These are phyloP conservation scores for Ptychodera flava DNA, from an alignment of 35 echinoderm and acorn worm species.

Conservation along the genomic window DNA sequence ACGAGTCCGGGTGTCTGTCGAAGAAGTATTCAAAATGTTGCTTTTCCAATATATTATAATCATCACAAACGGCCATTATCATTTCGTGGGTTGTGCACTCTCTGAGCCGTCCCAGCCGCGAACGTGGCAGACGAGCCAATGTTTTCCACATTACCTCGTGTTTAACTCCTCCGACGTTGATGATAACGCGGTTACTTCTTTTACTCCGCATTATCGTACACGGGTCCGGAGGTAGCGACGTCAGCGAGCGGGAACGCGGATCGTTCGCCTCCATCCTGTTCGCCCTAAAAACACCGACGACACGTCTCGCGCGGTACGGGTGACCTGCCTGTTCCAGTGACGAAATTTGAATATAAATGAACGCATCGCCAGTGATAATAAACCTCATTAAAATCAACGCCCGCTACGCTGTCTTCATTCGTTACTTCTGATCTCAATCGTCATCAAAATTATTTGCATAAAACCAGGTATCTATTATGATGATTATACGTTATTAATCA, in stretches of 20 bases:
- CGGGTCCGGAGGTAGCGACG: neutral
- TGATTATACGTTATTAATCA: too few relatives aligned
- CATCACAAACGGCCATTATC: constrained; percentile 84
- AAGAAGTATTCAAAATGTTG: constrained; percentile 99
- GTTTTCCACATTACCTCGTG: constrained; percentile 94
- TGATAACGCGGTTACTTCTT: constrained; percentile 3
- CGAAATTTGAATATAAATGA: too few relatives aligned
- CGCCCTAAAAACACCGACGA: too few relatives aligned
- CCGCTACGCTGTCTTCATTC: neutral
- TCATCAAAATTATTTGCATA: too few relatives aligned
- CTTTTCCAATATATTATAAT: constrained; percentile 55
- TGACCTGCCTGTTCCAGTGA: neutral
- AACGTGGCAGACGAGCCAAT: constrained; percentile 55
- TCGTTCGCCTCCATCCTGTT: neutral
- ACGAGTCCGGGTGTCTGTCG: constrained; percentile 79
- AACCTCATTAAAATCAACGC: neutral
- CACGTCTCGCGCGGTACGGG: neutral
- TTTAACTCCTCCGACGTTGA: constrained; percentile 87
- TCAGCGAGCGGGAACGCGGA: neutral
- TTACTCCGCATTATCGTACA: neutral
- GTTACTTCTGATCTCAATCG: neutral
- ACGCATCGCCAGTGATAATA: neutral
- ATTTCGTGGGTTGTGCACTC: constrained; percentile 88
- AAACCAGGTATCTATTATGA: too few relatives aligned
- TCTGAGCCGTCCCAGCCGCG: constrained; percentile 61